Evolutionary conservation across 2,113 vertebrate species (phyloP), one percentile per base, ranked within the genome.

Genomic region (Halichoerus grypus): DNA sequence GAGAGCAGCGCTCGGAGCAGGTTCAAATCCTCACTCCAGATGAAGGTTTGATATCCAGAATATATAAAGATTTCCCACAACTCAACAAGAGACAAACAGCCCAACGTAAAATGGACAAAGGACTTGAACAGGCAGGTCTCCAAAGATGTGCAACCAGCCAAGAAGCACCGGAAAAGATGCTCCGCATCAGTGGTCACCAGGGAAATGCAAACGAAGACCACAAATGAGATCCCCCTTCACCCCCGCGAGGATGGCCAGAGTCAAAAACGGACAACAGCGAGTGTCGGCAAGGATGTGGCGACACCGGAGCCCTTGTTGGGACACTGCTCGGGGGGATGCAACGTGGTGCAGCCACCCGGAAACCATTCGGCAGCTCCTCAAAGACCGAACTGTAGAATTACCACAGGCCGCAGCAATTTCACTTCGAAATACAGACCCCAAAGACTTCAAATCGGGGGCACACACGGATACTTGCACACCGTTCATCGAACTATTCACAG

Each of bases 331-430:
- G 1, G 1, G 49, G 61, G 33, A 10, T 0, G 46, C 51, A 31
- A 46, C 13, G 36, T 0, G 12, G 55, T 0, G 5, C 46, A 0
- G 67, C 21, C 1, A 0, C 51, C 10, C 8, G 53, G 8, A 11
- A 12, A 16, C 33, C 2, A 19, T 12, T 0, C 14, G 53, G 24
- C 2, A 1, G 24, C 6, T 28, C 24, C 42, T 33, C 33, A 1
- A 24, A 24, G 24, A 21, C 31, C 19, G 12, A 21, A 7, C 3
- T 12, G 57, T 1, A 42, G 21, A 5, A 49, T 81, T 59, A 51
- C 53, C 42, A 10, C 2, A 16, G 0, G 16, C 31, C 39, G 85
- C 55, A 2, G 12, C 22, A 33, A 22, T 14, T n/a, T 39, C 61
- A 21, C 36, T 21, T 39, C 59, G 57, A 14, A 46, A 33, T 21